Percentiles rank a stretch among this genome's conserved stretches.
Conservation (phyloP, 2,888 invertebrate species). For the Plebejus argus region DNA sequence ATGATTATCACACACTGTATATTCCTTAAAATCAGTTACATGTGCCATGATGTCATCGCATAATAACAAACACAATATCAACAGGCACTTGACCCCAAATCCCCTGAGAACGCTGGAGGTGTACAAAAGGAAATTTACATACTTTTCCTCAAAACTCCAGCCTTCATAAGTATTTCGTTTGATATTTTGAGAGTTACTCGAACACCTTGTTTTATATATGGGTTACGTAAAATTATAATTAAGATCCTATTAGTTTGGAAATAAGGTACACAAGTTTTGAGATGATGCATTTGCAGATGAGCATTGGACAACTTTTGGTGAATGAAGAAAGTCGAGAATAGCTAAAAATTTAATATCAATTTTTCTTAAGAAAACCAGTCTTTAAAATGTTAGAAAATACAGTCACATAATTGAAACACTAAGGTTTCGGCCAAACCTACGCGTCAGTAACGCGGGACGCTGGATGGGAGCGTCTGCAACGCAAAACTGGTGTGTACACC, state of each 20-base stretch:
- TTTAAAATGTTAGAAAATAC: too few relatives aligned
- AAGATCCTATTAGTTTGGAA: neutral
- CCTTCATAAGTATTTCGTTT: conserved; percentile 6
- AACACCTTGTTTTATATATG: conserved; percentile 1
- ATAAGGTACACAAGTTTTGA: too few relatives aligned
- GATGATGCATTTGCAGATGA: too few relatives aligned
- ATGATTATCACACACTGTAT: neutral
- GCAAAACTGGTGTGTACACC: too few relatives aligned
- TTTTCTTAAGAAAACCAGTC: too few relatives aligned
- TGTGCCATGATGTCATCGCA: neutral
- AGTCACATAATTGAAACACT: too few relatives aligned
- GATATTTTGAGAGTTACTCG: neutral
- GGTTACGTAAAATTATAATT: neutral
- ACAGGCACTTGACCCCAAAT: neutral
- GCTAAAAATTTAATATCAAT: too few relatives aligned
- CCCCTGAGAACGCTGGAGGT: neutral
- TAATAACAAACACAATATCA: conserved; percentile 1
- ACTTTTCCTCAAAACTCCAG: neutral
- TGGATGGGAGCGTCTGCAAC: too few relatives aligned
- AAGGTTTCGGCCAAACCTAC: too few relatives aligned
- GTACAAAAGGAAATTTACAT: conserved; percentile 15
- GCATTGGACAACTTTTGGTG: too few relatives aligned
- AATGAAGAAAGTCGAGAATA: too few relatives aligned
- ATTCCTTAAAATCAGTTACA: neutral
- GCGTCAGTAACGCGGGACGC: too few relatives aligned